Evolutionary conservation across 2,888 invertebrate species (phyloP).

Genomic region (Epirrita christyi): DNA sequence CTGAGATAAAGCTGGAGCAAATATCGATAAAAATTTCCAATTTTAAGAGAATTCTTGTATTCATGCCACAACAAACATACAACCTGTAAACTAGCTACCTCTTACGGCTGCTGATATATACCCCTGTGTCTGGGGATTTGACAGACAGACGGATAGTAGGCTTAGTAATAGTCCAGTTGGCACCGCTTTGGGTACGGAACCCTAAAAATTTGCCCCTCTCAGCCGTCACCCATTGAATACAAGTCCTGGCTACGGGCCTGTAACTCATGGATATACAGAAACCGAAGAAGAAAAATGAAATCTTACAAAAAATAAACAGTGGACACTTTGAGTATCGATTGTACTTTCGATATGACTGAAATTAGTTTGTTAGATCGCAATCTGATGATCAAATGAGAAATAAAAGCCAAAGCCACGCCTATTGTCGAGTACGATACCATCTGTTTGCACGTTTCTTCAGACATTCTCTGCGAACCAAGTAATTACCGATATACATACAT

Average conservation of each 20-base stretch:
- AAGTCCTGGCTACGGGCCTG: slow-evolving; percentile 21
- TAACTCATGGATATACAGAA: slow-evolving; percentile 53
- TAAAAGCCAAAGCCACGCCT: slow-evolving; percentile 84
- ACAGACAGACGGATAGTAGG: no score
- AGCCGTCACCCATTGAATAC: not conserved
- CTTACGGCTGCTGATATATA: no score
- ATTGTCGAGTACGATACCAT: slow-evolving; percentile 87
- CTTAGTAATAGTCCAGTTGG: no score
- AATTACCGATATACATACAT: slow-evolving; percentile 69
- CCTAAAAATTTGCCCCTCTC: no score
- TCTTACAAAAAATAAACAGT: slow-evolving; percentile 57
- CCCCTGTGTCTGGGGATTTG: no score
- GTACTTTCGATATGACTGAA: slow-evolving; percentile 65
- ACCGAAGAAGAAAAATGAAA: slow-evolving; percentile 47
- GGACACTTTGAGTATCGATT: slow-evolving; percentile 56
- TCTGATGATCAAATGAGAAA: slow-evolving; percentile 78
- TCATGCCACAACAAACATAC: no score
- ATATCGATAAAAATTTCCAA: no score
- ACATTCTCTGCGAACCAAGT: slow-evolving; percentile 92
- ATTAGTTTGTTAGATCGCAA: slow-evolving; percentile 82
- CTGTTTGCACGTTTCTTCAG: slow-evolving; percentile 93
- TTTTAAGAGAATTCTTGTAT: no score
- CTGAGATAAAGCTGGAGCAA: no score
- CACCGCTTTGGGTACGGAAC: no score
- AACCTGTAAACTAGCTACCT: no score